phyloP scores from a whole-genome alignment of 2,888 invertebrate genomes.

The Caradrina clavipalpis region DNA sequence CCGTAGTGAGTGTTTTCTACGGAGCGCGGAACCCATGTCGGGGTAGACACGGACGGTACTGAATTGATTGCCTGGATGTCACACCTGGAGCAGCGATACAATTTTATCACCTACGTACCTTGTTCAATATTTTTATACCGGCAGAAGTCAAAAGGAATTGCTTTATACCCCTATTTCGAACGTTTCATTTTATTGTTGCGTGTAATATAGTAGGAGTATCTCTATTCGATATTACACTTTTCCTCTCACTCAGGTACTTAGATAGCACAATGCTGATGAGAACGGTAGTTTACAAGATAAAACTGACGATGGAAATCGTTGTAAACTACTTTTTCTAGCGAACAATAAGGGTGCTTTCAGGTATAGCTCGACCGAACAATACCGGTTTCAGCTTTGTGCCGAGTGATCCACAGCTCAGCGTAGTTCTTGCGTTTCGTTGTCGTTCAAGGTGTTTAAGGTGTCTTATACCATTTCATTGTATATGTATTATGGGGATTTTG shows the following conservation, averaged over 20 bases:
- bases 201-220: constrained; percentile 11
- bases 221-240: constrained; percentile 12
- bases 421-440: neutral
- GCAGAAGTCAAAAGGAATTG: constrained; percentile 50
- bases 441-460: neutral
- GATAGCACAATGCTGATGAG: constrained; percentile 7
- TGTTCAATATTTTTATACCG: constrained; percentile 52
- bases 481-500: neutral
- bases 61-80: constrained; percentile 63
- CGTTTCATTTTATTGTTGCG: constrained; percentile 31
- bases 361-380: constrained; percentile 30
- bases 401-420: constrained; percentile 19
- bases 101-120: constrained; percentile 52
- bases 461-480: neutral
- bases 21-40: constrained; percentile 47
- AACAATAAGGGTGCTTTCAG: constrained; percentile 23
- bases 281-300: constrained; percentile 17
- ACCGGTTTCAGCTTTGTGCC: constrained; percentile 3
- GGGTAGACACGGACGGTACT: constrained; percentile 44
- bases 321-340: constrained; percentile 25
- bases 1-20: constrained; percentile 62
- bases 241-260: neutral
- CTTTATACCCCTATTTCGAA: constrained; percentile 36
- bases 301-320: constrained; percentile 22
- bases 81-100: constrained; percentile 59